Evolutionary conservation across 2,888 invertebrate genomes (phyloP), one percentile per base, ranked within the genome.

Genomic region (Microctonus brassicae): DNA sequence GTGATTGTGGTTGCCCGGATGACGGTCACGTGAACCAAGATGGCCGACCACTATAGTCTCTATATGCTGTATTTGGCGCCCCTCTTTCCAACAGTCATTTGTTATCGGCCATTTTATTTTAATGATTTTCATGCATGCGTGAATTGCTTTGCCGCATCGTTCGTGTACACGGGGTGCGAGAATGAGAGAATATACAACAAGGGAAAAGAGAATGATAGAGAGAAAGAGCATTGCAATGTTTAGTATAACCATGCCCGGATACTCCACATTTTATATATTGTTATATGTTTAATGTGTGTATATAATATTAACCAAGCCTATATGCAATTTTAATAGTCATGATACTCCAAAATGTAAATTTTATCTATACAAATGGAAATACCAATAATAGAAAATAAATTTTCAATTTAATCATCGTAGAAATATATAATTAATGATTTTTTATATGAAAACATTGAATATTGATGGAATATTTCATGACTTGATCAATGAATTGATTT

Each of bases 51-150:
- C 61, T 47, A 47, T 47, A 17, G 69, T 65, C 65, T 72, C 71
- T 76, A 73, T 78, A 76, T 76, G 77, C 79, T 80, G 68, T 60
- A 72, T n/a, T n/a, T 67, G 58, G 53, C 61, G 39, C 55, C 64
- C 66, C 83, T 80, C 82, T 84, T 84, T 84, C 81, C 84, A 84
- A 84, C 86, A 87, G 86, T 87, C 87, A 87, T 87, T 87, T 84
- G 86, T 87, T 86, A 87, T 86, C 86, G 85, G 86, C 86, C 87
- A 87, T 87, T 87, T 87, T 87, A 87, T 87, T 87, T 87, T 87
- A 86, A 87, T 87, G 86, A 87, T 87, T 87, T 87, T 83, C 86
- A 86, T 86, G 86, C 86, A 86, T 85, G 87, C 86, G 86, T 87
- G 86, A 86, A 87, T 85, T 85, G 84, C 84, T 84, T 78, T 78